Evolutionary conservation across 2,888 invertebrate genomes (phyloP).

Genomic region (Lumbricus terrestris): DNA sequence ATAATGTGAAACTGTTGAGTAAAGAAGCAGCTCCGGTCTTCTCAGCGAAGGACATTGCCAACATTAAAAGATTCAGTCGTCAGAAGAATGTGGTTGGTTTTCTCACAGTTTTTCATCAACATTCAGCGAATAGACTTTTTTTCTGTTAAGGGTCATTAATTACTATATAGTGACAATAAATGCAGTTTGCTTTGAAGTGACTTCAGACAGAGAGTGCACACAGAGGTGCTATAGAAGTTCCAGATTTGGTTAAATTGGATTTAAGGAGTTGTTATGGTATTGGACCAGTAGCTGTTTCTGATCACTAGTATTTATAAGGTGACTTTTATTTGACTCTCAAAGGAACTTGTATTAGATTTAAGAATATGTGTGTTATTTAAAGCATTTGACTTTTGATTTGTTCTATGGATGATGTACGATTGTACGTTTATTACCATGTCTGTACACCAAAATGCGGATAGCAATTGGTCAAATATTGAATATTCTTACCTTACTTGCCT

Average conservation of each 20-base stretch:
- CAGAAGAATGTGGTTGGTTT: constrained; percentile 43
- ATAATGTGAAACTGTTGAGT: constrained; percentile 83
- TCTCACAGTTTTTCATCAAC: not conserved
- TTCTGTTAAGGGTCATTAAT: not conserved
- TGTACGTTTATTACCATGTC: too few species aligned
- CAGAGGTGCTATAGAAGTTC: too few species aligned
- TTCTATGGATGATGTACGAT: too few species aligned
- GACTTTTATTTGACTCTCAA: not conserved
- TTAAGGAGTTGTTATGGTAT: not conserved
- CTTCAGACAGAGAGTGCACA: too few species aligned
- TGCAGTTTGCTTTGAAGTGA: too few species aligned
- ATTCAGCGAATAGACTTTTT: not conserved
- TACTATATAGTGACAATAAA: too few species aligned
- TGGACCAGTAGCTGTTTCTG: not conserved
- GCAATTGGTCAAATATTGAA: too few species aligned
- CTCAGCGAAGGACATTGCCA: constrained; percentile 80
- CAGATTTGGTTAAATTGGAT: too few species aligned
- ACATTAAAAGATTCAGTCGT: constrained; percentile 76
- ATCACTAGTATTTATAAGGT: not conserved
- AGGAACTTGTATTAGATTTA: too few species aligned
- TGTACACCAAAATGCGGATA: too few species aligned
- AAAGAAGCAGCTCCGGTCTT: constrained; percentile 76
- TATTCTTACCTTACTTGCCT: not conserved
- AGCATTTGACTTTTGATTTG: too few species aligned
- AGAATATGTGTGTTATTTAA: too few species aligned